These are phyloP conservation scores for Eristalinus sepulchralis DNA, from an alignment of 2,888 invertebrate genomes.

Conservation along the genomic window DNA sequence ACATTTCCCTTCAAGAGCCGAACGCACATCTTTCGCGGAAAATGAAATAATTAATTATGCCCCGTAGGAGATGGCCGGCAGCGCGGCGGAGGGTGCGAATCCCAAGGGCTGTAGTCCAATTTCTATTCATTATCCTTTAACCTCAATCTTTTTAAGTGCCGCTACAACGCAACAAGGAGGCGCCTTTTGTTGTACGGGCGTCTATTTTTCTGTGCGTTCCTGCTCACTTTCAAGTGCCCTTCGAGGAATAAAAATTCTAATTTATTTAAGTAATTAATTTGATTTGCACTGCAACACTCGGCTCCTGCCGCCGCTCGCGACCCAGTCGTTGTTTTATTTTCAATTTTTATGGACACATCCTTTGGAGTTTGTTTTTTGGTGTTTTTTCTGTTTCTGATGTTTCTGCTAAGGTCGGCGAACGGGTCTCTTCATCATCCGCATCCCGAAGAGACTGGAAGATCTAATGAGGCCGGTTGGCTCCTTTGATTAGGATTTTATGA, in stretches of 20 bases:
- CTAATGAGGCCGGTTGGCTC: slow-evolving; percentile 60
- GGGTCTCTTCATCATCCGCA: not conserved
- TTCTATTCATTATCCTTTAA: slow-evolving; percentile 35
- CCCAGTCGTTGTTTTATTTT: slow-evolving; percentile 12
- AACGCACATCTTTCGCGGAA: not conserved
- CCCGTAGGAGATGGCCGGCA: not conserved
- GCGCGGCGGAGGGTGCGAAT: not conserved
- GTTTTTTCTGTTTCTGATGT: not conserved
- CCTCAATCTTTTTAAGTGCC: slow-evolving; percentile 19
- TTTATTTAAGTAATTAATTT: slow-evolving; percentile 67
- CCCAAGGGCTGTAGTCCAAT: slow-evolving; percentile 30
- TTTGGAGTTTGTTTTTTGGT: not conserved
- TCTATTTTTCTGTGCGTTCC: not conserved
- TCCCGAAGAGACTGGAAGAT: not conserved
- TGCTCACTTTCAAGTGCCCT: not conserved
- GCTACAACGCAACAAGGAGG: not conserved
- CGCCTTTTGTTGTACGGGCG: slow-evolving; percentile 26
- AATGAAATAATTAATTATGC: slow-evolving; percentile 34
- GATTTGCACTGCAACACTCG: slow-evolving; percentile 43
- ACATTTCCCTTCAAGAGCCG: not conserved
- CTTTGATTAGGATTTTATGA: slow-evolving; percentile 56
- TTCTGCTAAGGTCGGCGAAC: not conserved
- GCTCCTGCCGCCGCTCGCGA: not conserved
- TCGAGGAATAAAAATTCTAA: slow-evolving; percentile 37
- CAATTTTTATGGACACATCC: not conserved